Percentiles rank a stretch among this genome's conserved stretches.
Conservation (phyloP, 1,140 invertebrate species). For the Diorhabda carinulata region DNA sequence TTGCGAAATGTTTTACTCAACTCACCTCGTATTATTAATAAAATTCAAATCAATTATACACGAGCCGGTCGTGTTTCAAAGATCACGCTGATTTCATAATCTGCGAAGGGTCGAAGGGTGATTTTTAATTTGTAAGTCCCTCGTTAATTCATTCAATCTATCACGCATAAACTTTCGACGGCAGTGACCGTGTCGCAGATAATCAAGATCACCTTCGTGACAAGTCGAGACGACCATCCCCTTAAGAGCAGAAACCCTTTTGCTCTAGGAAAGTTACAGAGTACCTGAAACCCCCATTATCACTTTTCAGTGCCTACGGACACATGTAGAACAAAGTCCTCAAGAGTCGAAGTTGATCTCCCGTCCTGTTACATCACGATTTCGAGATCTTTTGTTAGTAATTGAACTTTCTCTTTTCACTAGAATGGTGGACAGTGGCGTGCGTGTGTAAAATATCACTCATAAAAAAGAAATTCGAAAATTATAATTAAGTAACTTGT, state of each 20-base stretch:
- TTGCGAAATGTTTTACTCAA: too few species aligned
- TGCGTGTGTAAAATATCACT: too few species aligned
- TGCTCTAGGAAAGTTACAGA: background rate
- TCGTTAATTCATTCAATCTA: background rate
- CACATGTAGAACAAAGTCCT: constrained; percentile 7
- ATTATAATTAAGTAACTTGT: too few species aligned
- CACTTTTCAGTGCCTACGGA: constrained; percentile 3
- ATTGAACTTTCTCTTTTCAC: constrained; percentile 3
- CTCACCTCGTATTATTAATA: too few species aligned
- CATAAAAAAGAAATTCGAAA: too few species aligned
- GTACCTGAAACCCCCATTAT: constrained; percentile 7
- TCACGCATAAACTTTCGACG: background rate
- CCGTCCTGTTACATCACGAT: constrained; percentile 15
- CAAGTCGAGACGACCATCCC: background rate
- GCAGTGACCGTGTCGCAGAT: background rate
- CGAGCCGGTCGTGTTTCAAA: too few species aligned
- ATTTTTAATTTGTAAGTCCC: background rate
- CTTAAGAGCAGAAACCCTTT: background rate
- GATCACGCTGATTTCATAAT: too few species aligned
- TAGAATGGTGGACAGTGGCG: background rate
- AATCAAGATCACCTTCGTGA: background rate
- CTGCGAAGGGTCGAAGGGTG: too few species aligned
- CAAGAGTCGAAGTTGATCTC: constrained; percentile 6
- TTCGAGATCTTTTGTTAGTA: constrained; percentile 11
- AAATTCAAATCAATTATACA: too few species aligned